These are phyloP conservation scores for Ameiurus melas DNA, from an alignment of 2,113 vertebrate genomes.

Conservation along the genomic window DNA sequence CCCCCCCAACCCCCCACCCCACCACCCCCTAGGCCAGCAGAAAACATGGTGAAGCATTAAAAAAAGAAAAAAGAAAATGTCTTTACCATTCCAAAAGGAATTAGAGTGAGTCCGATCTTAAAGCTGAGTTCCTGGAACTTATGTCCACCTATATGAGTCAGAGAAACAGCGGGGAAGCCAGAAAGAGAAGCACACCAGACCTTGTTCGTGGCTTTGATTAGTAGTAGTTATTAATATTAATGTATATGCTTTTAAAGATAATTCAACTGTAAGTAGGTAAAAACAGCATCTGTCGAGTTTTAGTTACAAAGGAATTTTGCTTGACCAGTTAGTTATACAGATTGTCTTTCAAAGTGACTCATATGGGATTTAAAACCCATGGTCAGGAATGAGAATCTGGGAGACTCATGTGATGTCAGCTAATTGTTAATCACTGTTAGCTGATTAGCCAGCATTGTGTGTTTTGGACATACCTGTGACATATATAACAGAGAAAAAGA, in stretches of 20 bases:
- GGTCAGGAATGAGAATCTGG: background rate
- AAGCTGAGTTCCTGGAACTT: slow-evolving; percentile 6
- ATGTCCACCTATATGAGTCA: background rate
- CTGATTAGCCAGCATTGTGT: background rate
- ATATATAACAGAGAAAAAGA: background rate
- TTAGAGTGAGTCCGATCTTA: background rate
- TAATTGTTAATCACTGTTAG: background rate
- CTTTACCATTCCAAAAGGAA: slow-evolving; percentile 4
- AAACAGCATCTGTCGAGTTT: too few species aligned
- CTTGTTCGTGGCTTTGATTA: background rate
- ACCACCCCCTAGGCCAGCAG: background rate
- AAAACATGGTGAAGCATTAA: background rate
- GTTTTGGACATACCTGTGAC: background rate
- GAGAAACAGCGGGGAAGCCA: background rate
- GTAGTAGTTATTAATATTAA: background rate
- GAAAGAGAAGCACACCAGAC: background rate
- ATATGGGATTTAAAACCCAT: background rate
- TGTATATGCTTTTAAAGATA: too few species aligned
- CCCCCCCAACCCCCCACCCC: background rate
- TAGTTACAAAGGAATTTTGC: background rate
- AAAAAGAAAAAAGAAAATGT: background rate
- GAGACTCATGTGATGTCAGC: background rate
- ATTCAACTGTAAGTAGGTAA: too few species aligned
- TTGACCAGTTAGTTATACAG: background rate
- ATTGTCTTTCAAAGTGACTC: background rate